Evolutionary conservation across 1,140 invertebrate species (phyloP), one percentile per base, ranked within the genome.

Genomic region (Ceratosolen solmsi): DNA sequence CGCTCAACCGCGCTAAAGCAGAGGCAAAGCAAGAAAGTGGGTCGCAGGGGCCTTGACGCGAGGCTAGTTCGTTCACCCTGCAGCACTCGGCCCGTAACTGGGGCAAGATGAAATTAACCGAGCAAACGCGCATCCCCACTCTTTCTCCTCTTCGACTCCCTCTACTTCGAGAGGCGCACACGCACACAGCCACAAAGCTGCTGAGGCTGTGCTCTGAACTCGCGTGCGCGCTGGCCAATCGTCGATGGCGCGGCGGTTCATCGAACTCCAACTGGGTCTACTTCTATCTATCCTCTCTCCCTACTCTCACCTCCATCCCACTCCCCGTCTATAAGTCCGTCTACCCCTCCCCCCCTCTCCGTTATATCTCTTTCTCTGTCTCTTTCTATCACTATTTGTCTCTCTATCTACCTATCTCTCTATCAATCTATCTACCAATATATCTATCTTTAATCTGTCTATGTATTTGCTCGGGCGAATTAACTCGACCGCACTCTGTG

Each of bases 91-190:
- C 89, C 90, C 89, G 90, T 91, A 92, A 92, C 91, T 92, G 89
- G 90, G 90, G 90, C 91, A 92, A 92, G 91, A 92, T 92, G 91
- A 92, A 92, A 92, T 92, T 92, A 92, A 92, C 90, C 89, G 89
- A 91, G 87, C 87, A 83, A 84, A 85, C 75, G 80, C 75, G 79
- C 84, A 56, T 76, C 74, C 80, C 63, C 56, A 79, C 83, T 79
- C 83, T 70, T 68, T 75, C 84, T 74, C 65, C 68, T 70, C 63
- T 83, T 80, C 76, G 30, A 54, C 49, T 49, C 49, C 73, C 60
- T 46, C 80, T 58, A 20, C 54, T 27, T 22, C 56, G 9, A 75
- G 70, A 81, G 49, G 56, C 77, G 30, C 68, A 38, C 76, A 54
- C 68, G 33, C 80, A 84, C 82, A 74, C 73, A 68, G 13, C 2